Evolutionary conservation across 2,888 invertebrate species (phyloP), one percentile per base, ranked within the genome.

Genomic region (Drosophila heteroneura): DNA sequence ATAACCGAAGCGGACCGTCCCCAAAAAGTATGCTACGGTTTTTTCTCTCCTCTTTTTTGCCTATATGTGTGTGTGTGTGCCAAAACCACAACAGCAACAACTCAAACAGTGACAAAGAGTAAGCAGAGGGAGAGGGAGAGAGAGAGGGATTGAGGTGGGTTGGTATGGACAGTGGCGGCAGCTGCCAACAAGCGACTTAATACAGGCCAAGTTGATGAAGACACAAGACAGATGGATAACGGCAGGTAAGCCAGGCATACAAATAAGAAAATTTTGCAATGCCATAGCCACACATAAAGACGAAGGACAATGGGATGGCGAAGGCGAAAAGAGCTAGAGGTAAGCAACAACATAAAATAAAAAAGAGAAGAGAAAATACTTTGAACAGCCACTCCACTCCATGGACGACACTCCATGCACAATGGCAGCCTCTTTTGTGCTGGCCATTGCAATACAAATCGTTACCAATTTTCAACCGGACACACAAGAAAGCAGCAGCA

Each of bases 401-500:
- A 61, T n/a, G 47, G 32, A 51, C 52, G 54, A 44, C 53, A 75
- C 54, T 62, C 58, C 33, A 56, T 37, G 62, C 63, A 83, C 71
- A 79, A 70, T 75, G 70, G 69, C 70, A 80, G 85, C 66, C 81
- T 75, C 85, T 73, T 82, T 89, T 87, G 74, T 89, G 74, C 78
- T 75, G 58, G 70, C 61, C 68, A 71, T 53, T 70, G 82, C 83
- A 83, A 86, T 81, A 91, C 87, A 91, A 90, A 89, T 89, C 89
- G 90, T 77, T 91, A 85, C 90, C 91, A 90, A 91, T 91, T 88
- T 91, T 83, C 90, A 91, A 74, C 72, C 80, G 86, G 84, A 79
- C 73, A 81, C 69, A 69, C 49, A 61, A 52, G 64, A 41, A 68
- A 70, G 73, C 64, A 70, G 77, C 30, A 72, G 66, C 47, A 47